phyloP scores from a whole-genome alignment of 2,888 invertebrate species.

The Andrena hattorfiana region DNA sequence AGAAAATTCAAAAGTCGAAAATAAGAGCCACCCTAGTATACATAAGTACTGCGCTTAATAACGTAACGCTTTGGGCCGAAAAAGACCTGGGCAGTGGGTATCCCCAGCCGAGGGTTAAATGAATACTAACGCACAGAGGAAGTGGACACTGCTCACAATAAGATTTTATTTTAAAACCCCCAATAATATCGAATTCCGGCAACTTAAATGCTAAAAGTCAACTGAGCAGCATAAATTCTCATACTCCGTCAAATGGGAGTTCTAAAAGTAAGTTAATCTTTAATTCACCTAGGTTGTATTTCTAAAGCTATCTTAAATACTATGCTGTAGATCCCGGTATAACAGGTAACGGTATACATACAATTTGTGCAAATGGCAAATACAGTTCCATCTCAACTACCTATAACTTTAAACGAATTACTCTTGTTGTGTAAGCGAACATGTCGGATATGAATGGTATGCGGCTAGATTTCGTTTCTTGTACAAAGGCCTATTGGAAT shows the following conservation, averaged over 20 bases:
- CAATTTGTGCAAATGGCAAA: conserved; percentile 74
- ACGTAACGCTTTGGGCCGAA: no score
- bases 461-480: conserved; percentile 52
- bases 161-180: conserved; percentile 67
- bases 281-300: conserved; percentile 35
- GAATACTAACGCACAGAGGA: conserved; percentile 67
- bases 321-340: conserved; percentile 62
- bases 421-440: conserved; percentile 29
- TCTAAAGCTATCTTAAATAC: conserved; percentile 62
- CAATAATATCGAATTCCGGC: conserved; percentile 34
- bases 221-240: conserved; percentile 54
- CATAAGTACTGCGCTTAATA: no score
- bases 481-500: conserved; percentile 73
- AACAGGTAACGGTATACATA: conserved; percentile 67
- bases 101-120: conserved; percentile 45
- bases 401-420: conserved; percentile 18
- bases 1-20: no score
- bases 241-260: conserved; percentile 41
- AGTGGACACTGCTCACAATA: conserved; percentile 66
- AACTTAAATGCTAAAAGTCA: conserved; percentile 56
- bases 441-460: conserved; percentile 50
- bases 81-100: no score
- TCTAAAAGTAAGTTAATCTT: conserved; percentile 44
- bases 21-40: no score
- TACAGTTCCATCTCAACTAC: conserved; percentile 41